Percentiles rank a stretch among this genome's conserved stretches.
These are phyloP conservation scores for Cynocephalus volans DNA, from an alignment of 2,113 vertebrate species.

Conservation along the genomic window DNA sequence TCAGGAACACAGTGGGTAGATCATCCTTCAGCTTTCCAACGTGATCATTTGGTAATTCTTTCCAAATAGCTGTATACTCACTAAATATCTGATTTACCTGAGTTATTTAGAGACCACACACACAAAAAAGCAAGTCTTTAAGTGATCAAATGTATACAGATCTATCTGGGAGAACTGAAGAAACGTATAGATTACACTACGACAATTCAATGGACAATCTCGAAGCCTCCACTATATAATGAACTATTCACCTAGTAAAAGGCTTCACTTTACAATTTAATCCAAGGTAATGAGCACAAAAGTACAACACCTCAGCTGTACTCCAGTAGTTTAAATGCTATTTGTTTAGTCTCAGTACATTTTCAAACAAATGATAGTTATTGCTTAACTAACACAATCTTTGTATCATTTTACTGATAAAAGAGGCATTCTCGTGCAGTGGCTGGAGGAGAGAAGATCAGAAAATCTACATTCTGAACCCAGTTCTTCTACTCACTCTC, in stretches of 20 bases:
- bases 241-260: conserved; percentile 23
- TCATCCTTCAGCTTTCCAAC: conserved; percentile 9
- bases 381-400: not conserved
- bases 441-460: not conserved
- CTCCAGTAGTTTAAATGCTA: conserved; percentile 24
- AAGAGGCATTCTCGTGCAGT: not conserved
- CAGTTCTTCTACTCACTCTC: not conserved
- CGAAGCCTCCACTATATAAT: not conserved
- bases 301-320: not conserved
- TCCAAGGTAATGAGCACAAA: conserved; percentile 32
- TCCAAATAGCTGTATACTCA: not conserved
- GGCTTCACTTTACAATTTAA: not conserved
- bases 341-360: conserved; percentile 33
- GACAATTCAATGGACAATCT: not conserved
- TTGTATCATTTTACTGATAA: conserved; percentile 40
- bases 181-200: not conserved
- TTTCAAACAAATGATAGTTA: conserved; percentile 58
- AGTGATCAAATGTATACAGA: not conserved
- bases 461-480: not conserved
- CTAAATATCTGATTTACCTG: conserved; percentile 67
- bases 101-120: conserved; percentile 61
- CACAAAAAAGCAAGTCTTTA: not conserved
- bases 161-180: not conserved
- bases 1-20: not conserved
- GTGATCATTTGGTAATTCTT: conserved; percentile 4